Evolutionary conservation across 2,888 invertebrate species (phyloP).

Genomic region (Spicauda simplicius): DNA sequence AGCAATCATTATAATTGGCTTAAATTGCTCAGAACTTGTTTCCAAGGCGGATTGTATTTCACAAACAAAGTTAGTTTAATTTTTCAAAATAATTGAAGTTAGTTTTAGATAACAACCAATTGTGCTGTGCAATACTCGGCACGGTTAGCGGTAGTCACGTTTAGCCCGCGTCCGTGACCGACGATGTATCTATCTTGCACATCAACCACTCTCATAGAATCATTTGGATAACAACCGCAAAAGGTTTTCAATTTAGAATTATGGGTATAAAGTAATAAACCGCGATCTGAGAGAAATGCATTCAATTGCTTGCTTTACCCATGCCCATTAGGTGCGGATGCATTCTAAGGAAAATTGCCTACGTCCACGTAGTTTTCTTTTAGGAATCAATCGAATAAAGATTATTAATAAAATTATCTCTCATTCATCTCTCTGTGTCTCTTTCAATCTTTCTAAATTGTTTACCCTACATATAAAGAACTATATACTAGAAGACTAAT

Average conservation of each 20-base stretch:
- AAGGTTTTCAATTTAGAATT: conserved; percentile 9
- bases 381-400: not conserved
- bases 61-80: conserved; percentile 18
- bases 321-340: not conserved
- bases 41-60: conserved; percentile 8
- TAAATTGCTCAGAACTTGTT: conserved; percentile 7
- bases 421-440: not conserved
- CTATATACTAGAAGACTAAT: not conserved
- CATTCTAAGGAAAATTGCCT: not conserved
- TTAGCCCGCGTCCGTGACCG: conserved; percentile 34
- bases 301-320: not conserved
- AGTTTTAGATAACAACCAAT: conserved; percentile 26
- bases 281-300: not conserved
- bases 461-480: too few species aligned
- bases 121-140: conserved; percentile 30
- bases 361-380: not conserved
- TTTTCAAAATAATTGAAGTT: conserved; percentile 27
- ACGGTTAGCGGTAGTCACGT: conserved; percentile 38
- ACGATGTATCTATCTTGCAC: conserved; percentile 28
- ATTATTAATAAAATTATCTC: too few species aligned
- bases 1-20: conserved; percentile 24
- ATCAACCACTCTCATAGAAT: conserved; percentile 17
- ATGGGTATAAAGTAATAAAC: not conserved
- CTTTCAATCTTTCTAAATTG: too few species aligned
- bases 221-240: conserved; percentile 35